Conservation (phyloP, 53 echinoderm and acorn worm genomes). For the Arbacia lixula region DNA sequence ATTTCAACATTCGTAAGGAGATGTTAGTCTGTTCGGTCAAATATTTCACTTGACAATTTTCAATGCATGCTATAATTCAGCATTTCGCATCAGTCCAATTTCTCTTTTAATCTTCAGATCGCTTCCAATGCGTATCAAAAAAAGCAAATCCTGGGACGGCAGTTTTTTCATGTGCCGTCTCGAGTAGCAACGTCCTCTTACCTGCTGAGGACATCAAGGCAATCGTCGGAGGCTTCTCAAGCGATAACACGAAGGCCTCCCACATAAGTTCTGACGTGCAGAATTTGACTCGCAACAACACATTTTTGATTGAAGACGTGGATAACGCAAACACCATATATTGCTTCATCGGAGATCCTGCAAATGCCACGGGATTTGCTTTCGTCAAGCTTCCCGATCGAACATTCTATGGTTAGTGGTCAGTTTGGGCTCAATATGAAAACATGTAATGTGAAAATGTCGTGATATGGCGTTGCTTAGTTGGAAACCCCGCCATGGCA, state of each 20-base stretch:
- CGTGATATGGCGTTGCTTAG: no score
- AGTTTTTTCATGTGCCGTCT: not conserved
- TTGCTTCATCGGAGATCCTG: conserved; percentile 1
- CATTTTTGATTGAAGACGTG: not conserved
- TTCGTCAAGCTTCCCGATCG: not conserved
- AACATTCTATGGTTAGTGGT: conserved; percentile 7
- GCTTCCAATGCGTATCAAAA: not conserved
- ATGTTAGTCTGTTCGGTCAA: no score
- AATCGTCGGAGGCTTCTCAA: not conserved
- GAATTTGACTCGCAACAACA: not conserved
- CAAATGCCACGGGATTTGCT: not conserved
- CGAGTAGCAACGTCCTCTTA: no score
- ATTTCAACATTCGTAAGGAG: no score
- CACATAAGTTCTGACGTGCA: not conserved
- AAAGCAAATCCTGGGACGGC: conserved; percentile 19
- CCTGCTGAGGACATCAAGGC: not conserved
- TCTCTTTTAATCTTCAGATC: no score
- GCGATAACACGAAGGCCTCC: not conserved
- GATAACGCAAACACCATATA: not conserved
- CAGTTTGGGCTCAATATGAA: not conserved
- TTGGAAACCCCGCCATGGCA: no score
- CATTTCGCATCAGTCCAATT: no score
- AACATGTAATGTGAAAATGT: not conserved
- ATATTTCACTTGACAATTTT: no score
- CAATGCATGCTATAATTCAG: no score